Evolutionary conservation across 1,140 invertebrate genomes (phyloP).

Genomic region (Pissodes strobi): DNA sequence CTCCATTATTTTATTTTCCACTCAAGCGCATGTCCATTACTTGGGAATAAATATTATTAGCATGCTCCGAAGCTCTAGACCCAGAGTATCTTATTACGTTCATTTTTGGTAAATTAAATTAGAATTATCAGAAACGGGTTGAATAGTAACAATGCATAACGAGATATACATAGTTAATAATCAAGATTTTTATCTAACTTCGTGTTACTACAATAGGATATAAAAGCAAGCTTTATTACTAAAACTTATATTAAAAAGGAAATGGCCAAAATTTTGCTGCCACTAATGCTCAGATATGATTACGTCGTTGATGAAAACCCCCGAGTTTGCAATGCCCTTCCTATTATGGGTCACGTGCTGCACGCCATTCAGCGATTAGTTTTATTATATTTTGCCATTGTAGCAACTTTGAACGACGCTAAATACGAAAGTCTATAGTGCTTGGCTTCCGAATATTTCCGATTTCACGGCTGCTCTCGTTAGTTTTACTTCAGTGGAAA

Average conservation of each 20-base stretch:
- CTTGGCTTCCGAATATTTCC: not conserved
- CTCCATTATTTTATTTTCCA: too few species aligned
- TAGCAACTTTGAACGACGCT: constrained; percentile 26
- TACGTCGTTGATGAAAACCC: constrained; percentile 10
- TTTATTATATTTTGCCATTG: constrained; percentile 40
- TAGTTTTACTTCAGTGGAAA: constrained; percentile 18
- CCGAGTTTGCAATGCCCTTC: not conserved
- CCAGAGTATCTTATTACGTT: too few species aligned
- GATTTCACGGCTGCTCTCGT: constrained; percentile 11
- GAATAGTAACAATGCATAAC: too few species aligned
- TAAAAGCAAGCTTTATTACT: too few species aligned
- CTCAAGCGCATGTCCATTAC: too few species aligned
- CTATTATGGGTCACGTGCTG: constrained; percentile 34
- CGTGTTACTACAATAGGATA: too few species aligned
- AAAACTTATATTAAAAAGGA: constrained; percentile 1
- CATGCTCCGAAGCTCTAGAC: too few species aligned
- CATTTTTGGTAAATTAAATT: too few species aligned
- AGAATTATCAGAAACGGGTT: too few species aligned
- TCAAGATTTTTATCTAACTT: too few species aligned
- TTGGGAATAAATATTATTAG: too few species aligned
- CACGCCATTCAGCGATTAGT: constrained; percentile 42
- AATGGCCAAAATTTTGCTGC: not conserved
- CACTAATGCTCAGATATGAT: constrained; percentile 18
- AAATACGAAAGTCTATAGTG: constrained; percentile 15
- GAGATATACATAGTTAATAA: too few species aligned